These are phyloP conservation scores for Mayetiola destructor DNA, from an alignment of 2,888 invertebrate genomes.

Conservation along the genomic window DNA sequence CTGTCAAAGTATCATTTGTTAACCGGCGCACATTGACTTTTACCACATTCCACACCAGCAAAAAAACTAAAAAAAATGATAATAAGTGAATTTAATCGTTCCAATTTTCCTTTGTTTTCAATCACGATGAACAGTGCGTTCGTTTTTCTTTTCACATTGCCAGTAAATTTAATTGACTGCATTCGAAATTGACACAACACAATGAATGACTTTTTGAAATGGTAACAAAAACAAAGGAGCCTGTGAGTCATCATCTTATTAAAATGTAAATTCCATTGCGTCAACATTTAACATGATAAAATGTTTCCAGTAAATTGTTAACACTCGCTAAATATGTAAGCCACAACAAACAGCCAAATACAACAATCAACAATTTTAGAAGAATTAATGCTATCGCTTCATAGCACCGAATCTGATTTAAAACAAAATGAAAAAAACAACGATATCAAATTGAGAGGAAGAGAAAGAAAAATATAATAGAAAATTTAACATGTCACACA, in stretches of 20 bases:
- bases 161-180: conserved; percentile 9
- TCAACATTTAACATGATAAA: background rate
- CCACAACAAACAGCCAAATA: background rate
- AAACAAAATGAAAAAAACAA: background rate
- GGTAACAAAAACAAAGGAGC: background rate
- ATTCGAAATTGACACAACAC: conserved; percentile 1
- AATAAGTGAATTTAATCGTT: too few relatives aligned
- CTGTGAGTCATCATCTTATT: background rate
- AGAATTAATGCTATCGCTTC: too few relatives aligned
- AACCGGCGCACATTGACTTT: conserved; percentile 1
- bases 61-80: too few relatives aligned
- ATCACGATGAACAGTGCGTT: too few relatives aligned
- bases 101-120: too few relatives aligned
- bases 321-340: background rate
- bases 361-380: too few relatives aligned
- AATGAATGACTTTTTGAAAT: conserved; percentile 1
- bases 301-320: background rate
- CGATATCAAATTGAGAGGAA: background rate
- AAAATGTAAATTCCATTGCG: conserved; percentile 8
- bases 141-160: too few relatives aligned
- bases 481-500: background rate
- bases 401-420: background rate
- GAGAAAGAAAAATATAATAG: background rate
- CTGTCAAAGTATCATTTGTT: background rate
- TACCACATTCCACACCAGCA: background rate